Percentiles rank a stretch among this genome's conserved stretches.
phyloP scores from a whole-genome alignment of 1,140 invertebrate species.

The Aphelinus atriplicis region DNA sequence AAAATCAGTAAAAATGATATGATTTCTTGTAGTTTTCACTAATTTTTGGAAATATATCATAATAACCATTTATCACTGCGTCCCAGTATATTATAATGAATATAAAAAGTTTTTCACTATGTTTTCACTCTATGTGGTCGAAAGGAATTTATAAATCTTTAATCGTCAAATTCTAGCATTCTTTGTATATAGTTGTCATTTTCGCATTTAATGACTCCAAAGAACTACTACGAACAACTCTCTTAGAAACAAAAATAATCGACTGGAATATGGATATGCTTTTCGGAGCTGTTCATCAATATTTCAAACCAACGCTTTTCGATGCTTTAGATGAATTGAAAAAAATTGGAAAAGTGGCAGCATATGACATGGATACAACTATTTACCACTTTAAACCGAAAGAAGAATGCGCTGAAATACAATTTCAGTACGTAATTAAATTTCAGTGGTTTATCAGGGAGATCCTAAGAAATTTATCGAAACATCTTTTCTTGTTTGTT shows the following conservation, averaged over 20 bases:
- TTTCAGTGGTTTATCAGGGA: not conserved
- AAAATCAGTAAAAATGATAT: no score
- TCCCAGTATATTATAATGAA: no score
- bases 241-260: slow-evolving; percentile 5
- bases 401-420: slow-evolving; percentile 27
- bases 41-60: no score
- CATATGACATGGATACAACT: not conserved
- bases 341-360: not conserved
- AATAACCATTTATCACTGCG: no score
- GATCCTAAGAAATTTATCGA: not conserved
- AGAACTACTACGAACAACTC: not conserved
- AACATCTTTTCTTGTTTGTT: no score
- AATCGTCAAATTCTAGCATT: no score
- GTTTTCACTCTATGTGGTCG: no score
- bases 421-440: not conserved
- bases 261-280: slow-evolving; percentile 1
- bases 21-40: no score
- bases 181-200: not conserved
- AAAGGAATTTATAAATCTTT: no score
- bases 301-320: not conserved
- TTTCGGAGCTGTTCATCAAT: slow-evolving; percentile 1
- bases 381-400: slow-evolving; percentile 36
- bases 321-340: slow-evolving; percentile 6
- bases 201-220: slow-evolving; percentile 18
- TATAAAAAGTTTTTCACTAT: no score